These are phyloP conservation scores for Macaria notata DNA, from an alignment of 2,888 invertebrate genomes.

Conservation along the genomic window DNA sequence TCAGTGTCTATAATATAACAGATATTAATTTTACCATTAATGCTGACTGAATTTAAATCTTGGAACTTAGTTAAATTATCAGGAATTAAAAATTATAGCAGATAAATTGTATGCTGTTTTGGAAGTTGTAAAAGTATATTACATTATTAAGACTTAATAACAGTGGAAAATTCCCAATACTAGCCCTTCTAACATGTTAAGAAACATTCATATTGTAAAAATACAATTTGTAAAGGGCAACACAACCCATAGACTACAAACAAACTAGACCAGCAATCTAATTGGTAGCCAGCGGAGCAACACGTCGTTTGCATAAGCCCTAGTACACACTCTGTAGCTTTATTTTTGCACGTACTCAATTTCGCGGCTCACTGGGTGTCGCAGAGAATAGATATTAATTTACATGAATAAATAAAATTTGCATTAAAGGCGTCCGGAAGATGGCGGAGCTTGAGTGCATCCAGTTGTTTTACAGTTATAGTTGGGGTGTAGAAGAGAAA, in stretches of 20 bases:
- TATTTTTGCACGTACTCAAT: slow-evolving; percentile 82
- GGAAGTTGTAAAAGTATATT: no score
- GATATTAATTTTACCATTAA: no score
- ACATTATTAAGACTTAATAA: no score
- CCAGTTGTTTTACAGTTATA: slow-evolving; percentile 32
- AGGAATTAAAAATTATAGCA: no score
- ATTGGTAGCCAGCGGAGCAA: slow-evolving; percentile 60
- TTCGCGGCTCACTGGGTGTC: slow-evolving; percentile 76
- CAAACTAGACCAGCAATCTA: slow-evolving; percentile 47
- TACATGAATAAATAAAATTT: slow-evolving; percentile 83
- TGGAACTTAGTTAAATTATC: no score
- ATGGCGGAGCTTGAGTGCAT: slow-evolving; percentile 61
- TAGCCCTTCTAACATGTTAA: no score
- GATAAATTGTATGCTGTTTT: no score
- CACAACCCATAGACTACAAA: slow-evolving; percentile 32
- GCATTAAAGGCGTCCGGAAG: slow-evolving; percentile 74
- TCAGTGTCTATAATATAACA: no score
- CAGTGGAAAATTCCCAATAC: no score
- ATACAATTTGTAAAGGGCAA: slow-evolving; percentile 19
- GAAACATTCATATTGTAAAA: not conserved
- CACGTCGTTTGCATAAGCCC: slow-evolving; percentile 66
- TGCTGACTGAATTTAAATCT: no score
- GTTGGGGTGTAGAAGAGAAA: not conserved
- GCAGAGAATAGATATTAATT: slow-evolving; percentile 80
- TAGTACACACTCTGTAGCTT: slow-evolving; percentile 49